Conservation (phyloP, 1,140 invertebrate genomes). For the Bombyx mandarina region DNA sequence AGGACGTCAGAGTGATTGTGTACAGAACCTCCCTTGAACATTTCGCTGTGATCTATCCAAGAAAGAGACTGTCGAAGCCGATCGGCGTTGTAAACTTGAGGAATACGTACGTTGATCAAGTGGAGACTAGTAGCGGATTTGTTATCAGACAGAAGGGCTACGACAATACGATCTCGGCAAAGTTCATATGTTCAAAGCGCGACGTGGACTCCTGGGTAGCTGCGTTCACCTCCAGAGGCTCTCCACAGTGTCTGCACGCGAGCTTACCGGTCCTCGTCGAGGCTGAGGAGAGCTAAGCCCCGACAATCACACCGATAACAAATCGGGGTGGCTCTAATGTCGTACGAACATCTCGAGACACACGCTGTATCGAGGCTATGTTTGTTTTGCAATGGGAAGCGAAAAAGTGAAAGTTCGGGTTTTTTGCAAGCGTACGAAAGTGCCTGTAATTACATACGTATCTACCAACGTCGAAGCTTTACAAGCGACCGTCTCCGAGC, state of each 20-base stretch:
- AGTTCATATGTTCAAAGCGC: constrained; percentile 72
- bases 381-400: constrained; percentile 61
- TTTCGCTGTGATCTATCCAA: constrained; percentile 78
- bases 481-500: constrained; percentile 9
- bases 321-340: constrained; percentile 19
- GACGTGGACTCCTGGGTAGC: constrained; percentile 76
- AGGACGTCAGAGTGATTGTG: constrained; percentile 76
- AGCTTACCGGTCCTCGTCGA: constrained; percentile 76
- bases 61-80: constrained; percentile 75
- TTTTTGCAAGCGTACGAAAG: constrained; percentile 54
- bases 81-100: constrained; percentile 75
- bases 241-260: constrained; percentile 61
- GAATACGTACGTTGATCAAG: constrained; percentile 73
- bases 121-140: constrained; percentile 69
- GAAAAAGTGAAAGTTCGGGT: constrained; percentile 57
- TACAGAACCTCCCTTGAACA: constrained; percentile 78
- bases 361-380: constrained; percentile 40
- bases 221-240: constrained; percentile 72
- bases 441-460: constrained; percentile 9
- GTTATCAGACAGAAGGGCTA: constrained; percentile 74
- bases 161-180: constrained; percentile 74
- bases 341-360: constrained; percentile 24
- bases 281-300: constrained; percentile 71
- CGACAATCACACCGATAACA: constrained; percentile 14
- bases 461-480: constrained; percentile 9